Conservation (phyloP, 2,888 invertebrate species). For the Amiota mariae region DNA sequence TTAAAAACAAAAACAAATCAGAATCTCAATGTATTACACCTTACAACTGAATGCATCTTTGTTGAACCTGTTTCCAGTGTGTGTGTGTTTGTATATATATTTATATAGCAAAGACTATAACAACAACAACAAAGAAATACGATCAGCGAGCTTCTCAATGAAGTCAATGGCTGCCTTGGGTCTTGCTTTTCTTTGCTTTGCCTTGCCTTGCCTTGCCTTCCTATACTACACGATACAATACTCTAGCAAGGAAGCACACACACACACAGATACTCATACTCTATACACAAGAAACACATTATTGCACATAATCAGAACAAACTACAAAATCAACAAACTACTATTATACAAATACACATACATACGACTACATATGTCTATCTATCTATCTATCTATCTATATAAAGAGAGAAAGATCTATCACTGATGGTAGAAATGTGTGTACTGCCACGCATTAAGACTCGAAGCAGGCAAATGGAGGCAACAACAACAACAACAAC, state of each 20-base stretch:
- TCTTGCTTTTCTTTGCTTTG: not conserved
- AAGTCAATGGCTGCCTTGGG: constrained; percentile 21
- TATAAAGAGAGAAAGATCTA: constrained; percentile 3
- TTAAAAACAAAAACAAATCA: too few species aligned
- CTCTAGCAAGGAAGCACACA: constrained; percentile 24
- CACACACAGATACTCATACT: constrained; percentile 17
- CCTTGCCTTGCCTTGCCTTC: not conserved
- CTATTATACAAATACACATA: constrained; percentile 5
- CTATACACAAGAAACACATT: constrained; percentile 18
- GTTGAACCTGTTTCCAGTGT: constrained; percentile 6
- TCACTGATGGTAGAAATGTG: constrained; percentile 42
- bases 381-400: constrained; percentile 34
- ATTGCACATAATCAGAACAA: constrained; percentile 22
- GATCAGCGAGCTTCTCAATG: constrained; percentile 15
- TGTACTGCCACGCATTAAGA: constrained; percentile 55
- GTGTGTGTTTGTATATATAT: not conserved
- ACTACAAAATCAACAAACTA: constrained; percentile 13
- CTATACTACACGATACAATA: not conserved
- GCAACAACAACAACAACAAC: constrained; percentile 53
- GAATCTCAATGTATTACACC: not conserved
- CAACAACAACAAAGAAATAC: not conserved
- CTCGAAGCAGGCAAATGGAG: constrained; percentile 48
- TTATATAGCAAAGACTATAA: not conserved
- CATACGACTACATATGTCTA: constrained; percentile 33
- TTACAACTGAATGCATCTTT: not conserved